Evolutionary conservation across 2,113 vertebrate genomes (phyloP).

Genomic region (Clarias batrachus): DNA sequence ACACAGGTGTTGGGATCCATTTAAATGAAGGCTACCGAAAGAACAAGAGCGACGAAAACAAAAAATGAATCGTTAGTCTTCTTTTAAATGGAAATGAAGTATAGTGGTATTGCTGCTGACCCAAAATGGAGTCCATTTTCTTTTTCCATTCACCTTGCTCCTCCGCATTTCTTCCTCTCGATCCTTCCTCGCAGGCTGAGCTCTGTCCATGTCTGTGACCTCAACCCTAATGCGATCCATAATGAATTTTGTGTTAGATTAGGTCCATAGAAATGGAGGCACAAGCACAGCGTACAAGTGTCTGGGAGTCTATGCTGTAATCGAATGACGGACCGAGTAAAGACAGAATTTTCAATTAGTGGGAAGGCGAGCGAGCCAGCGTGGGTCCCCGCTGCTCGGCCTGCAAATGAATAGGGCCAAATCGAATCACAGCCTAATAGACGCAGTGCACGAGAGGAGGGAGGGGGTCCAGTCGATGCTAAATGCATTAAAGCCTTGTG

Average conservation of each 20-base stretch:
- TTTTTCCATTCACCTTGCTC: constrained; percentile 30
- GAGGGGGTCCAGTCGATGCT: constrained; percentile 80
- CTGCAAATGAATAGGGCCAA: constrained; percentile 92
- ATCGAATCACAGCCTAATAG: constrained; percentile 91
- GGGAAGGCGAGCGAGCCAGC: constrained; percentile 77
- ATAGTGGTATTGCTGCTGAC: not conserved
- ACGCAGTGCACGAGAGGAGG: constrained; percentile 83
- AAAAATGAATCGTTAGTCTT: not conserved
- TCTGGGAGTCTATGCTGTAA: constrained; percentile 87
- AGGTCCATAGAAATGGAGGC: constrained; percentile 88
- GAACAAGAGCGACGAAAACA: not conserved
- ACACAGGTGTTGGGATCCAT: not conserved
- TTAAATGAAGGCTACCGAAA: not conserved
- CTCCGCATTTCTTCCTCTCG: constrained; percentile 1
- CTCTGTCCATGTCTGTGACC: constrained; percentile 78
- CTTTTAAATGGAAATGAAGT: not conserved
- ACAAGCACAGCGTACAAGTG: constrained; percentile 87
- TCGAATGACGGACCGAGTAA: constrained; percentile 90
- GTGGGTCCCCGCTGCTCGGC: constrained; percentile 81
- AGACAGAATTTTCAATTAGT: constrained; percentile 89
- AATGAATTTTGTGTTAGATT: constrained; percentile 94
- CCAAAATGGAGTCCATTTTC: constrained; percentile 1
- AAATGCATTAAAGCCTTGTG: constrained; percentile 87
- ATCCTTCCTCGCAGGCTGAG: constrained; percentile 69
- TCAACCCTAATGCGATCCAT: constrained; percentile 88